Conservation (phyloP, 2,113 vertebrate genomes). For the Cyphomyrus discorhynchus region DNA sequence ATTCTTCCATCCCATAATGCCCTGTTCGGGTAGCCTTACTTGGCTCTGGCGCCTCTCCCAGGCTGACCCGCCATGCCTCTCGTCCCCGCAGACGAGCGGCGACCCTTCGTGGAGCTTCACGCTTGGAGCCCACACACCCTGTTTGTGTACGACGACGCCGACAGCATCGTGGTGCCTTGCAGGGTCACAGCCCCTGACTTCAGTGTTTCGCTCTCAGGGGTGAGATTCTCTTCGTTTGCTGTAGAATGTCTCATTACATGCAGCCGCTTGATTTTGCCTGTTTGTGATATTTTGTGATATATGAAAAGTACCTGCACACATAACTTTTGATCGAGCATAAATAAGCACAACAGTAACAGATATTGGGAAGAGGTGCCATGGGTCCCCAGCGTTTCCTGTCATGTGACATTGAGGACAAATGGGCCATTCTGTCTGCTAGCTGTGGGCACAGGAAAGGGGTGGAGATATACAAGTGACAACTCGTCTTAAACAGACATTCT, state of each 20-base stretch:
- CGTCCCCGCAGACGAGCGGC: conserved; percentile 54
- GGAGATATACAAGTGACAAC: conserved; percentile 51
- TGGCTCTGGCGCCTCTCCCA: background rate
- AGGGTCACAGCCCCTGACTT: conserved; percentile 66
- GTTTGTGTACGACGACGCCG: conserved; percentile 36
- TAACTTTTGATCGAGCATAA: background rate
- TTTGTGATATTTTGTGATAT: background rate
- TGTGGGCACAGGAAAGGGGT: conserved; percentile 60
- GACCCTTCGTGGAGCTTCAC: conserved; percentile 65
- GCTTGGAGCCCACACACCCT: background rate
- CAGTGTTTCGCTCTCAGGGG: conserved; percentile 57
- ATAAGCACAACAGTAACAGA: background rate
- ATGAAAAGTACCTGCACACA: background rate
- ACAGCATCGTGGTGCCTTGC: conserved; percentile 65
- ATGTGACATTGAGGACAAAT: background rate
- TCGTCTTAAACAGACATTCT: conserved; percentile 40
- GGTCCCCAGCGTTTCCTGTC: background rate
- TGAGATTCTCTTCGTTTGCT: conserved; percentile 45
- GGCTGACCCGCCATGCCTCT: background rate
- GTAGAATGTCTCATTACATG: background rate
- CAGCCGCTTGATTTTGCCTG: background rate
- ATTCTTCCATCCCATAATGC: background rate
- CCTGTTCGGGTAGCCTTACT: background rate
- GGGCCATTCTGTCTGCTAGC: conserved; percentile 65
- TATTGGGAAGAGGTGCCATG: background rate